Evolutionary conservation across 2,888 invertebrate species (phyloP).

Genomic region (Priocnemis perturbator): DNA sequence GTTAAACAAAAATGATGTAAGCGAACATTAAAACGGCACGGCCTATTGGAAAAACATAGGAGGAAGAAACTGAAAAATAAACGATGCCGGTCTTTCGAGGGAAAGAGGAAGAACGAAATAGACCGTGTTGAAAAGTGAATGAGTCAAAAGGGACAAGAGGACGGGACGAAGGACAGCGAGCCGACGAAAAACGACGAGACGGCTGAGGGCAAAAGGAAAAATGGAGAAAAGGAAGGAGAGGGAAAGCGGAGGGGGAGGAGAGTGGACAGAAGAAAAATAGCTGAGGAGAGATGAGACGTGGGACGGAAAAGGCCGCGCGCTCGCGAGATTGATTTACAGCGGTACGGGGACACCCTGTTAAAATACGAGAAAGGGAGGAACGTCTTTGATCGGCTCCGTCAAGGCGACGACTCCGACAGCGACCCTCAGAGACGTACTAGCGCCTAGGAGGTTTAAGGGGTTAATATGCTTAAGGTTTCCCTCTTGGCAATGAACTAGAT

Average conservation of each 20-base stretch:
- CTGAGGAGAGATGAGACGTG: neutral
- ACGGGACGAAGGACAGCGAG: neutral
- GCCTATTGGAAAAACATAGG: too few species aligned
- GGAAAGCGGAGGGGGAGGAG: neutral
- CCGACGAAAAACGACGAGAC: neutral
- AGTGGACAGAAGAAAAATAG: neutral
- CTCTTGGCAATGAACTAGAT: conserved; percentile 64
- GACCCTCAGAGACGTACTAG: conserved; percentile 63
- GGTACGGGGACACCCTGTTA: too few species aligned
- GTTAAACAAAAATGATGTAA: too few species aligned
- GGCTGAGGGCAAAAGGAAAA: neutral
- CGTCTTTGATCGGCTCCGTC: conserved; percentile 45
- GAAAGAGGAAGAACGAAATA: conserved; percentile 15
- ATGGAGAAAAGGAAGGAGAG: neutral
- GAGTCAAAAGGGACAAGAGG: conserved; percentile 2
- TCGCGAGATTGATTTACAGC: too few species aligned
- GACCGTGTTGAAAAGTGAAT: neutral
- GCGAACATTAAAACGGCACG: too few species aligned
- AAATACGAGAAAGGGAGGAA: conserved; percentile 18
- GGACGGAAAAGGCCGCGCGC: neutral
- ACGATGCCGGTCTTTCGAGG: conserved; percentile 21
- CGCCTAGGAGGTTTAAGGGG: conserved; percentile 60
- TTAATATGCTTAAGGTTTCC: conserved; percentile 74
- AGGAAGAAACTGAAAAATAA: conserved; percentile 1
- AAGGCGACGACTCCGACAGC: conserved; percentile 50